These are phyloP conservation scores for Campylorhamphus procurvoides DNA, from an alignment of 2,113 vertebrate species.

Conservation along the genomic window DNA sequence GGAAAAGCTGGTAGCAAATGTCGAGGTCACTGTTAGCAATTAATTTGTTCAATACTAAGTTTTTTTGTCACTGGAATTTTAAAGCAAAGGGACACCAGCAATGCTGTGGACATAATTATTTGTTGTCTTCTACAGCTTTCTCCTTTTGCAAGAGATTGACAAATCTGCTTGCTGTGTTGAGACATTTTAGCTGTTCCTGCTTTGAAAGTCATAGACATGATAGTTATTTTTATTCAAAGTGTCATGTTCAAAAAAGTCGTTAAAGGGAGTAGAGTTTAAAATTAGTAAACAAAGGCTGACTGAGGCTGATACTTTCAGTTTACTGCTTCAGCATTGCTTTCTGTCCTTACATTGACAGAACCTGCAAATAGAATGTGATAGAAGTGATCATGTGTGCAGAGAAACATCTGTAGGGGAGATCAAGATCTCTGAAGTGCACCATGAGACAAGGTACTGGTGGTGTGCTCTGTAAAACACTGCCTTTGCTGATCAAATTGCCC, in stretches of 20 bases:
- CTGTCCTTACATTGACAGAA: background rate
- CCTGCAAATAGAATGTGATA: background rate
- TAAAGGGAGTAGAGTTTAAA: constrained; percentile 2
- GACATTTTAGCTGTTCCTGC: background rate
- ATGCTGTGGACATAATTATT: background rate
- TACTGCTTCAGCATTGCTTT: background rate
- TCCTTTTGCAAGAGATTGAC: background rate
- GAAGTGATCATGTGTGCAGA: background rate
- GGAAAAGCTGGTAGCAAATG: background rate
- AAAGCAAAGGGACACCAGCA: background rate
- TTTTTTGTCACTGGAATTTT: background rate
- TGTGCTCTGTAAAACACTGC: background rate
- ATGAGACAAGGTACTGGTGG: background rate
- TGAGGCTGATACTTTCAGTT: background rate
- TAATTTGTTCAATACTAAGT: background rate
- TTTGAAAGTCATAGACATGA: constrained; percentile 19
- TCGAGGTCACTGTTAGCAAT: background rate
- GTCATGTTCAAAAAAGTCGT: background rate
- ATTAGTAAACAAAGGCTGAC: constrained; percentile 3
- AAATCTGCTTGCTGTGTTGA: background rate
- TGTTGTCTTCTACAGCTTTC: background rate
- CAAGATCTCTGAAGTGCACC: background rate
- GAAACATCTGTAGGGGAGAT: background rate
- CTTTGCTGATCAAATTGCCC: background rate
- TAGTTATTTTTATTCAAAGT: constrained; percentile 43